These are phyloP conservation scores for Autographa pulchrina DNA, from an alignment of 2,888 invertebrate species.

Conservation along the genomic window DNA sequence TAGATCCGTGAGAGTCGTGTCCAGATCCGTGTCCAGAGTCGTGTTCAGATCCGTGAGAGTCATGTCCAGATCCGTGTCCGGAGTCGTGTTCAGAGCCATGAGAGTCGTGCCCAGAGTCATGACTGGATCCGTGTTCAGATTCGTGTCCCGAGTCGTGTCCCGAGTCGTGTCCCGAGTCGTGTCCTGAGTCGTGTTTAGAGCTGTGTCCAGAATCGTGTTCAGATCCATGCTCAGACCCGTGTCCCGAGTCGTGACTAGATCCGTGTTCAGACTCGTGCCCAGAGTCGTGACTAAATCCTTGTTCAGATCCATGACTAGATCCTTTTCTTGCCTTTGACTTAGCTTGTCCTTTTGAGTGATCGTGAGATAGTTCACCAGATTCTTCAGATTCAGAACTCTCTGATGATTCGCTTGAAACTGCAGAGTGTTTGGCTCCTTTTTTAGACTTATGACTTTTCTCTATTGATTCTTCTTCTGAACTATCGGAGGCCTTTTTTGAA, in stretches of 20 bases:
- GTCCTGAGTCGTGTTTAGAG: not conserved
- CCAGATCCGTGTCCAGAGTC: not conserved
- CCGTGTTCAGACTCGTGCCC: too few species aligned
- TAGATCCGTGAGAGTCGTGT: not conserved
- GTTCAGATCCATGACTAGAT: not conserved
- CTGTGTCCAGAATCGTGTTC: not conserved
- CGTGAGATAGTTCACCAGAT: slow-evolving; percentile 17
- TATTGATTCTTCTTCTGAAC: slow-evolving; percentile 7
- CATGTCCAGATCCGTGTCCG: not conserved
- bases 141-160: not conserved
- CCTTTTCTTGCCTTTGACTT: slow-evolving; percentile 1
- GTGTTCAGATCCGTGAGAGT: not conserved
- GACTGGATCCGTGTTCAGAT: not conserved
- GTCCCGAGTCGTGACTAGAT: not conserved
- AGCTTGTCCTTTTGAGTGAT: slow-evolving; percentile 20
- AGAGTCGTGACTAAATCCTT: not conserved
- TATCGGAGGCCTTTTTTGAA: slow-evolving; percentile 12
- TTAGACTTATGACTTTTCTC: not conserved
- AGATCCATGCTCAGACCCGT: not conserved
- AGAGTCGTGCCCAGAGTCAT: not conserved
- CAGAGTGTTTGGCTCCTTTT: slow-evolving; percentile 17
- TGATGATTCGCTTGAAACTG: slow-evolving; percentile 27
- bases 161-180: not conserved
- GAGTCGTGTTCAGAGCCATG: too few species aligned
- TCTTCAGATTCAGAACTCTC: slow-evolving; percentile 15